Evolutionary conservation across 2,888 invertebrate species (phyloP), one percentile per base, ranked within the genome.

Genomic region (Cosmorhoe ocellata): DNA sequence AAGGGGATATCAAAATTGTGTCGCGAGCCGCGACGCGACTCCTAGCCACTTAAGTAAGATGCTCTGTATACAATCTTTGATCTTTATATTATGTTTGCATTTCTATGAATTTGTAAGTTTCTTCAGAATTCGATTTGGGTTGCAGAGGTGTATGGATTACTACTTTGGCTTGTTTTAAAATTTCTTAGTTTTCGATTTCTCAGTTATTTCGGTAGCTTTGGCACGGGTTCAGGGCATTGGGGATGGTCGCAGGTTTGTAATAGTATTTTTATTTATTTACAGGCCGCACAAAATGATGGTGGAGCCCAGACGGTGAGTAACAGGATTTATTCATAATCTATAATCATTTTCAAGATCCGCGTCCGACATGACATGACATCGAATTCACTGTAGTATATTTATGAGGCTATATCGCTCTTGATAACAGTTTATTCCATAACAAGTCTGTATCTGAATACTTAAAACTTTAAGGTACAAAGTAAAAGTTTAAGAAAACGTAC

Each of bases 241-340:
- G 3, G 30, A 22, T 33, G 14, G n/a, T 14, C 6, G 7, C 22
- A 22, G 28, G 36, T 41, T 33, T 33, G 10, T 42, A 46, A 33
- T 37, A 22, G 28, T 26, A 22, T 41, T 59, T 66, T 69, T 71
- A 67, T 74, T 75, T 74, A 51, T 69, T 82, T 79, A 46, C 88
- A 89, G 87, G 86, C 87, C 88, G 72, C 87, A 84, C 87, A 88
- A 88, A 86, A 89, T 89, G 87, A 86, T 87, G 87, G 79, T 85
- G 84, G 88, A 88, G 84, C 83, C 87, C 81, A 87, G 79, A 81
- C 86, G 88, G 88, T 89, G 64, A 84, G 48, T 39, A 51, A 43
- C 9, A 38, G 24, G 11, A 26, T 24, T 31, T n/a, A 28, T 27
- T 18, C 12, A 6, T 24, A 1, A 24, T 24, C 24, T 24, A 24